Conservation (phyloP, 2,888 invertebrate genomes). For the Ennomos quercinarius region DNA sequence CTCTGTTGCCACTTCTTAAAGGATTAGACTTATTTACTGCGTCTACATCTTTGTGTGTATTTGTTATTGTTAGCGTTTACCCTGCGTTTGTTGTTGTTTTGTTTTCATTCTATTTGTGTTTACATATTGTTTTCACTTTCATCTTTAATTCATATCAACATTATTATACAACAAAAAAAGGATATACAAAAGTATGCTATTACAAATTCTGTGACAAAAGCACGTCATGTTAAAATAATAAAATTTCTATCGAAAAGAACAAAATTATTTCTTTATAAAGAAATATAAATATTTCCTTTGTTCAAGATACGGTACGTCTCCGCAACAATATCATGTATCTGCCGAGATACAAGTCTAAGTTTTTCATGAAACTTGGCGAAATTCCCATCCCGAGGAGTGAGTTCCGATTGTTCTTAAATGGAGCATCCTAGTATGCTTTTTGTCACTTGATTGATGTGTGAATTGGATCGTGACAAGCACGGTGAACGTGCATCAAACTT, state of each 20-base stretch:
- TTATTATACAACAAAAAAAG: too few species aligned
- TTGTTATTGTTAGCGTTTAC: conserved; percentile 16
- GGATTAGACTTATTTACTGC: conserved; percentile 34
- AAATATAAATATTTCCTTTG: background rate
- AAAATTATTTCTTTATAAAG: background rate
- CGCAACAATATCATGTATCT: conserved; percentile 36
- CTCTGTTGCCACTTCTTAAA: conserved; percentile 35
- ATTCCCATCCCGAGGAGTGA: conserved; percentile 36
- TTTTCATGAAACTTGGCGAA: conserved; percentile 49
- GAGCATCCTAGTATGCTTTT: conserved; percentile 32
- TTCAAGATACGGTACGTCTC: conserved; percentile 6
- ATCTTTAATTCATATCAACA: too few species aligned
- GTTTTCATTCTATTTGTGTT: conserved; percentile 12
- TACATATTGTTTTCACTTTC: background rate
- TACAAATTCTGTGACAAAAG: too few species aligned
- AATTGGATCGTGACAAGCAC: background rate
- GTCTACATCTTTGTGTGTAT: conserved; percentile 23
- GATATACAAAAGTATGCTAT: too few species aligned
- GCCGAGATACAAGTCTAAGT: conserved; percentile 38
- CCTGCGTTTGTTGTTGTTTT: conserved; percentile 22
- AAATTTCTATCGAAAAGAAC: background rate
- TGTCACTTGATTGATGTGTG: conserved; percentile 11
- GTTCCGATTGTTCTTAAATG: conserved; percentile 48
- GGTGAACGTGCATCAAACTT: background rate
- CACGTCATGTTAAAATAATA: background rate